These are phyloP conservation scores for Chrysotoxum bicinctum DNA, from an alignment of 2,888 invertebrate genomes.

Conservation along the genomic window DNA sequence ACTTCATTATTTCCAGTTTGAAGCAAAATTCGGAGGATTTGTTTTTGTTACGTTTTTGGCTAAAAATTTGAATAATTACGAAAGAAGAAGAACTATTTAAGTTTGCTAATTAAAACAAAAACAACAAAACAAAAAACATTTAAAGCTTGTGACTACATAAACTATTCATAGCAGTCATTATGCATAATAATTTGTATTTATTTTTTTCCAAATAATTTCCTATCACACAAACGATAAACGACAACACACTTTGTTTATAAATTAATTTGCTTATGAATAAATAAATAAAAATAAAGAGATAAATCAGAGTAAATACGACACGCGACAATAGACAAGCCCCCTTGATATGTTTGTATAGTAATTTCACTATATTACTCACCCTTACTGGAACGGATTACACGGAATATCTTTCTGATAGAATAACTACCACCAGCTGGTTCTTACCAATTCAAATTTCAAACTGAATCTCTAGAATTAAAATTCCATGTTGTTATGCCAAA, in stretches of 20 bases:
- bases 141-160: background rate
- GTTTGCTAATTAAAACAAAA: too few species aligned
- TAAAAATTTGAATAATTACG: too few species aligned
- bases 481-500: background rate
- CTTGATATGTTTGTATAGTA: background rate
- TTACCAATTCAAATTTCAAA: slow-evolving; percentile 1
- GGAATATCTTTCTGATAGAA: background rate
- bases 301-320: background rate
- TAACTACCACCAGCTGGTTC: background rate
- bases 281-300: background rate
- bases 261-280: background rate
- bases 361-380: background rate
- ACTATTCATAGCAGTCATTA: background rate
- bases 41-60: too few species aligned
- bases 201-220: background rate
- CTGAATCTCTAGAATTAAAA: background rate
- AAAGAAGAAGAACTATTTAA: too few species aligned
- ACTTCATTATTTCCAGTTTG: too few species aligned
- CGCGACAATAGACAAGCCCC: slow-evolving; percentile 16
- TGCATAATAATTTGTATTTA: background rate
- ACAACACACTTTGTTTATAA: background rate
- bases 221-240: background rate
- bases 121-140: too few species aligned
- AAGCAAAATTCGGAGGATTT: too few species aligned
- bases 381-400: background rate